Conservation (phyloP, 2,797 vertebrate species). For the Melanotaenia boesemani region DNA sequence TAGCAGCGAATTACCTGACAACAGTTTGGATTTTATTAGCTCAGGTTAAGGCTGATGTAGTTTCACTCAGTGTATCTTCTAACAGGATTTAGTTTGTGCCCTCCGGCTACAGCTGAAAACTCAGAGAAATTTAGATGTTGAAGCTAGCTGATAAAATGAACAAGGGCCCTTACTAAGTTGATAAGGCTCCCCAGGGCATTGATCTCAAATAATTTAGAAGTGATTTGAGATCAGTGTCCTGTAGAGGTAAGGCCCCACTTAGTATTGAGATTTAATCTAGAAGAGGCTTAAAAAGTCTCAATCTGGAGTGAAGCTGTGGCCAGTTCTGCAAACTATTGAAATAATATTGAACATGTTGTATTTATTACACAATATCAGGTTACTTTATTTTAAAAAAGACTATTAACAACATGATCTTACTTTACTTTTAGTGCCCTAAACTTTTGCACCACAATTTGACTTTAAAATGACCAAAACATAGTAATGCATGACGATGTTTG, state of each 20-base stretch:
- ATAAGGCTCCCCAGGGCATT: not conserved
- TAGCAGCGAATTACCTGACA: conserved; percentile 38
- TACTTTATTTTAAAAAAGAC: not conserved
- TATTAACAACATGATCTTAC: not conserved
- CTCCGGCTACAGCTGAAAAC: conserved; percentile 13
- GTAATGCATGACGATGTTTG: not conserved
- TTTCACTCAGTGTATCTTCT: conserved; percentile 9
- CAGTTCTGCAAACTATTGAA: not conserved
- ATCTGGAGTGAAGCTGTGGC: not conserved
- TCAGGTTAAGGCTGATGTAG: conserved; percentile 27
- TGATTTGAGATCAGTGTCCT: not conserved
- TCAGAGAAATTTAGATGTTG: not conserved
- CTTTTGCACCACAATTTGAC: not conserved
- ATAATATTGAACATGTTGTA: not conserved
- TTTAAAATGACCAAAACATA: not conserved
- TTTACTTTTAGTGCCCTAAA: not conserved
- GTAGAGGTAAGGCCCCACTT: not conserved
- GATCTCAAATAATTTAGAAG: not conserved
- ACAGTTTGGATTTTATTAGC: conserved; percentile 36
- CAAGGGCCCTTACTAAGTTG: not conserved
- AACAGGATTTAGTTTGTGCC: conserved; percentile 2
- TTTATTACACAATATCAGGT: not conserved
- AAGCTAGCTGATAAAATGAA: not conserved
- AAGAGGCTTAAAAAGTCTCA: not conserved
- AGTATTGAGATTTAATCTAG: conserved; percentile 1